Base-by-base conservation (phyloP, 1,140 invertebrate genomes). In the Camponotus vicinus region DNA sequence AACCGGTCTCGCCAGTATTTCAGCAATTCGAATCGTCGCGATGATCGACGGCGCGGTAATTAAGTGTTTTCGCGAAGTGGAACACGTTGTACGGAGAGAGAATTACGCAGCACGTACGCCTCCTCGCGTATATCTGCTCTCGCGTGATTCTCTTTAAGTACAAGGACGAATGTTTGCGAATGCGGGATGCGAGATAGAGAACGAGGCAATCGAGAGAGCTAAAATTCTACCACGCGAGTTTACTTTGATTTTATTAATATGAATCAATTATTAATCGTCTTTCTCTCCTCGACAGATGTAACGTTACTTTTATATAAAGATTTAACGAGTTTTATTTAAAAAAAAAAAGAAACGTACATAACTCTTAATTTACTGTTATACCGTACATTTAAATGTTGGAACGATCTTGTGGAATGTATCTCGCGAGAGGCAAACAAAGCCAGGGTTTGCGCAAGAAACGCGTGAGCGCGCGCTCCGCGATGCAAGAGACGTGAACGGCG, bases 111-210 rank as follows among this genome's bases (percentile, higher is more conserved):
- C 69, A 27, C 49, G 18, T 55, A 73, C 69, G 40, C 79, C 69
- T 83, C 21, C 55, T 73, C 57, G 55, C 79, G 0, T 18, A 61
- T 61, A 83, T 83, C 69, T 73, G 40, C 78, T 71, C 66, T 70
- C 79, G 34, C 69, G 32, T 75, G 32, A 70, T 45, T 73, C 69
- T 61, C 9, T 63, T 75, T 83, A 73, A 83, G 18, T 73, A 83
- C 79, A 83, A 83, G 79, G 79, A 83, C 78, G 52, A 34, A 49
- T 13, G 52, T n/a, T 57, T 34, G 66, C 37, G 42, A 45, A 15
- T 52, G 67, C 67, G 55, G 67, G 66, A 82, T 13, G 67, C 52
- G 40, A 75, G 95, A 96, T 92, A 90, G 91, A 49, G 42, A 73
- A 83, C 79, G 21, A 61, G 45, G 69, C 27, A 63, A 75, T 63